Percentiles rank a stretch among this genome's conserved stretches.
phyloP scores from a whole-genome alignment of 2,888 invertebrate genomes.

The Artemia sp. region DNA sequence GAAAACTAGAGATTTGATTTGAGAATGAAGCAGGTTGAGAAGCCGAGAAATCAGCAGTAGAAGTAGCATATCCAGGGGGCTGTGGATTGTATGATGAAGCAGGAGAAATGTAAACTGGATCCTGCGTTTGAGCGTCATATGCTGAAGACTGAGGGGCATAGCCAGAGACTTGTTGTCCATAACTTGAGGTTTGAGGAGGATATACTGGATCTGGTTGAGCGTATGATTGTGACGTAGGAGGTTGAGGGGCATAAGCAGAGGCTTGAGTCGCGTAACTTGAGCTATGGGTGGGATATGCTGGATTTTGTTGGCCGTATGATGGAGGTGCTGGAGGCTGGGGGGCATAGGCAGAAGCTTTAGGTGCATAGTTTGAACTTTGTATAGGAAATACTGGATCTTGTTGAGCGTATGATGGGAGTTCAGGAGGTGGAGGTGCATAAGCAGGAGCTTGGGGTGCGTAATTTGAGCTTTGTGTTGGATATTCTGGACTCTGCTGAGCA shows the following conservation, averaged over 20 bases:
- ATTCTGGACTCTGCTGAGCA: too few relatives aligned
- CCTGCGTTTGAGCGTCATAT: neutral
- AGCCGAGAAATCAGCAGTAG: neutral
- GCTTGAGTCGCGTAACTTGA: neutral
- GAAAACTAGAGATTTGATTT: too few relatives aligned
- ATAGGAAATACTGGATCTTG: slow-evolving; percentile 1
- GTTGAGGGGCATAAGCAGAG: neutral
- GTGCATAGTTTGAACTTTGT: neutral
- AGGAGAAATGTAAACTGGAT: neutral
- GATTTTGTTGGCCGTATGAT: neutral
- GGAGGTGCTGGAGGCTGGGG: neutral
- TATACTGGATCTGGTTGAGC: neutral
- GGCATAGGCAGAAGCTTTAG: neutral
- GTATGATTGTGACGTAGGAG: neutral
- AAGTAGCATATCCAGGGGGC: neutral
- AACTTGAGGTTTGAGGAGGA: neutral
- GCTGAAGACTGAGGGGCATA: neutral
- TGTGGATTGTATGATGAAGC: slow-evolving; percentile 7
- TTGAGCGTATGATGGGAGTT: neutral
- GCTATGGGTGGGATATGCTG: neutral
- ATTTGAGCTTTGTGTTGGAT: too few relatives aligned
- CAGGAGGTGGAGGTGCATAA: neutral
- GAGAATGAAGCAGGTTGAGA: neutral
- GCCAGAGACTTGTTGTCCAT: neutral
- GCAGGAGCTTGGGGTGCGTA: neutral